These are phyloP conservation scores for Pipistrellus kuhlii DNA, from an alignment of 2,797 vertebrate genomes.

Conservation along the genomic window DNA sequence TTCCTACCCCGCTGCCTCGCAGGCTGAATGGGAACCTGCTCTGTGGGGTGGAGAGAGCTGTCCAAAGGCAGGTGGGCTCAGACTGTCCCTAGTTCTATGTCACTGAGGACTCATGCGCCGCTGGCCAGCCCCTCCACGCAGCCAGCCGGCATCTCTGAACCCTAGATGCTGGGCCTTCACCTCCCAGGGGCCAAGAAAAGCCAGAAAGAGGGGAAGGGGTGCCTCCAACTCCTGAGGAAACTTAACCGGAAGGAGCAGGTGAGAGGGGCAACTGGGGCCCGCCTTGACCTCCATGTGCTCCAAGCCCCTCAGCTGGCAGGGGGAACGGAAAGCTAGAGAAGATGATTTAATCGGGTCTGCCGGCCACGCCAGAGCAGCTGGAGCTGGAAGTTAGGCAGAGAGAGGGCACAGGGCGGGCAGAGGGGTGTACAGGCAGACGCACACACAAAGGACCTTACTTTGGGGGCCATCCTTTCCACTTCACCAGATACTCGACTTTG, in stretches of 20 bases:
- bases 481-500: slow-evolving; percentile 98
- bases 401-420: background rate
- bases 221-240: background rate
- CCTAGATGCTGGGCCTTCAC: background rate
- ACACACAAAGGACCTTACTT: slow-evolving; percentile 93
- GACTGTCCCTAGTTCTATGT: background rate
- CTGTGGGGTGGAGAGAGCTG: background rate
- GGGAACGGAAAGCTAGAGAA: background rate
- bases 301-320: background rate
- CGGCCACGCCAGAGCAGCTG: background rate
- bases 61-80: background rate
- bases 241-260: background rate
- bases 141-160: too few species aligned
- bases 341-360: background rate
- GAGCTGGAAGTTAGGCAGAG: background rate
- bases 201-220: background rate
- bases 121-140: background rate
- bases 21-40: background rate
- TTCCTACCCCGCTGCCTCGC: background rate
- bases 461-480: slow-evolving; percentile 99
- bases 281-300: background rate
- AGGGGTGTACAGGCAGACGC: background rate
- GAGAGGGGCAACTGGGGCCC: background rate
- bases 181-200: background rate
- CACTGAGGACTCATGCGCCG: background rate